phyloP scores from a whole-genome alignment of 2,888 invertebrate genomes.

The Archips crataeganus region DNA sequence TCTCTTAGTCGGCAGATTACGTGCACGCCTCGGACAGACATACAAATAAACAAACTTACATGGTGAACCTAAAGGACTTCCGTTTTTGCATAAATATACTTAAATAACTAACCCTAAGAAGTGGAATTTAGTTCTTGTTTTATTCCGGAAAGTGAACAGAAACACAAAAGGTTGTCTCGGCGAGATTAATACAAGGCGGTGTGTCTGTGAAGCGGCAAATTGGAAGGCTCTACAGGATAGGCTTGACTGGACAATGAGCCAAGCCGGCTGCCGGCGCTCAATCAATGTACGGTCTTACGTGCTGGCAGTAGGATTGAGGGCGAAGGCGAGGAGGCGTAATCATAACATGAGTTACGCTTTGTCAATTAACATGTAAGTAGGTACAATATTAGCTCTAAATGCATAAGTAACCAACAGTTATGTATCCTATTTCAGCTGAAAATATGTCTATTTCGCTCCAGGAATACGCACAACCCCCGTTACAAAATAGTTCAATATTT shows the following conservation, averaged over 20 bases:
- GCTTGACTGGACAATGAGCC: conserved; percentile 35
- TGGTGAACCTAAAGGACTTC: too few relatives aligned
- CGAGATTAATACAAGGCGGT: conserved; percentile 36
- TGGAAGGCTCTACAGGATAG: conserved; percentile 53
- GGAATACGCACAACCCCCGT: too few relatives aligned
- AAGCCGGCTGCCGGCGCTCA: conserved; percentile 23
- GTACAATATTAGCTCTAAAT: too few relatives aligned
- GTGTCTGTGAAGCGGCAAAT: conserved; percentile 57
- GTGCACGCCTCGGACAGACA: too few relatives aligned
- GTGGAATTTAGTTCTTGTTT: conserved; percentile 13
- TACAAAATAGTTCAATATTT: too few relatives aligned
- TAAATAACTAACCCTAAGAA: background rate
- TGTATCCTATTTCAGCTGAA: too few relatives aligned
- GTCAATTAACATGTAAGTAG: background rate
- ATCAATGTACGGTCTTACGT: conserved; percentile 31
- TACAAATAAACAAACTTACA: too few relatives aligned
- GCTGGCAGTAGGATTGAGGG: background rate
- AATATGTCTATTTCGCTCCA: too few relatives aligned
- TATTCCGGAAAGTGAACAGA: conserved; percentile 27
- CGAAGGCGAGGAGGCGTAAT: background rate
- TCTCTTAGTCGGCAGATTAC: too few relatives aligned
- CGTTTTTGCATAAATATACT: too few relatives aligned
- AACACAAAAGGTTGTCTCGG: conserved; percentile 29
- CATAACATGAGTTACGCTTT: background rate
- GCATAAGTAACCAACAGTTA: too few relatives aligned